These are phyloP conservation scores for Chelonus insularis DNA, from an alignment of 1,140 invertebrate species.

Conservation along the genomic window DNA sequence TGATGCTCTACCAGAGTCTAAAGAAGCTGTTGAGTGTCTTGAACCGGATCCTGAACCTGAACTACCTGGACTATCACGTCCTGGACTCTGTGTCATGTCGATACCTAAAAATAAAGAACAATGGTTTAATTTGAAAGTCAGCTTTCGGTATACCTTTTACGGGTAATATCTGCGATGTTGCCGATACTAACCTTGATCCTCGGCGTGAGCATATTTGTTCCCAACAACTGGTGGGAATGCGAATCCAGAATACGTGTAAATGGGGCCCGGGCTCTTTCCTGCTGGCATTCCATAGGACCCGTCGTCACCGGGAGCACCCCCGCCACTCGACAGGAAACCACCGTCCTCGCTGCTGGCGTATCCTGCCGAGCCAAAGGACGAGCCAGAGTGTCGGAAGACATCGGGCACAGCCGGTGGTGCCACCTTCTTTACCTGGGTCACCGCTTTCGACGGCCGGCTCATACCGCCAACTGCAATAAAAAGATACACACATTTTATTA, in stretches of 20 bases:
- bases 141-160: constrained; percentile 19
- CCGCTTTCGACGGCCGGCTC: constrained; percentile 75
- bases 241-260: constrained; percentile 63
- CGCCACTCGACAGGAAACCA: constrained; percentile 61
- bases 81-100: constrained; percentile 79
- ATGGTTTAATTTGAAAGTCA: not conserved
- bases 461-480: constrained; percentile 74
- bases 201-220: constrained; percentile 60
- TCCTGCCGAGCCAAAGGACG: constrained; percentile 73
- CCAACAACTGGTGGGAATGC: constrained; percentile 60
- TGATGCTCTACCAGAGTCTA: constrained; percentile 90
- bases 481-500: not conserved
- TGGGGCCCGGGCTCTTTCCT: constrained; percentile 62
- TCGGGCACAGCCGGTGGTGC: constrained; percentile 80
- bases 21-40: constrained; percentile 86
- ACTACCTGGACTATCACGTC: constrained; percentile 86
- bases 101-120: constrained; percentile 52
- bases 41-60: constrained; percentile 85
- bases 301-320: constrained; percentile 48
- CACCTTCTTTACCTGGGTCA: constrained; percentile 79
- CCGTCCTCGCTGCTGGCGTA: constrained; percentile 76
- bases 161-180: not conserved
- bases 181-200: constrained; percentile 64
- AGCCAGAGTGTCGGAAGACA: constrained; percentile 74
- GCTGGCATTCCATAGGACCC: constrained; percentile 57